Evolutionary conservation across 2,888 invertebrate genomes (phyloP), one percentile per base, ranked within the genome.

Genomic region (Cotesia congregata): DNA sequence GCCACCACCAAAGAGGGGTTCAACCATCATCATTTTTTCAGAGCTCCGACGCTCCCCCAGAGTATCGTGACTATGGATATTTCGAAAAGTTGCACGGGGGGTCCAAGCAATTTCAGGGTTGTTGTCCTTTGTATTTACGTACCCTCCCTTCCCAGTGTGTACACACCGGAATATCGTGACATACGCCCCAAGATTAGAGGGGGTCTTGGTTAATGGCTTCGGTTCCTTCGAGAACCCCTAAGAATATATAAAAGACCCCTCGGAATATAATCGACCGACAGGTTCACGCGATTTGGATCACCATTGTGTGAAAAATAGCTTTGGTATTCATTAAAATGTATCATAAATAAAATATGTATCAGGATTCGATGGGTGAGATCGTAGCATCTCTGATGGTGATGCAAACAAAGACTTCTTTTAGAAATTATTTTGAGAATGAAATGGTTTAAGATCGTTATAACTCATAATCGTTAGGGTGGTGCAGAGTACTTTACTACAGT

Each of bases 101-200:
- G 76, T 67, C 76, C 67, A 76, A 79, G 81, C 78, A 80, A 74
- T 62, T 71, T 74, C 38, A 62, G 75, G 78, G 70, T 78, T 76
- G 79, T 75, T 72, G 67, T 68, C 80, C 67, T 12, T 38, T 17
- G 62, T 39, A 50, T 50, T 50, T 50, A 50, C 12, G n/a, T 17
- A 20, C 40, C 39, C 67, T 62, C 73, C 30, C 30, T 30, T 60
- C 65, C 73, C 75, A 30, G 30, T 39, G 17, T 15, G 59, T 72
- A 15, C 59, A 76, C 75, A 72, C 76, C 81, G 79, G 79, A 80
- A 82, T 80, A 82, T 84, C 82, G 82, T 67, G 83, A 83, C 85
- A 85, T 84, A 85, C 84, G 84, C 81, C 83, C 77, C 68, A 82
- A 85, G 86, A 86, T 86, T 86, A 82, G 72, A 70, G 70, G 75